Percentiles rank a stretch among this genome's conserved stretches.
phyloP scores from a whole-genome alignment of 2,797 vertebrate genomes.

The Fratercula arctica region DNA sequence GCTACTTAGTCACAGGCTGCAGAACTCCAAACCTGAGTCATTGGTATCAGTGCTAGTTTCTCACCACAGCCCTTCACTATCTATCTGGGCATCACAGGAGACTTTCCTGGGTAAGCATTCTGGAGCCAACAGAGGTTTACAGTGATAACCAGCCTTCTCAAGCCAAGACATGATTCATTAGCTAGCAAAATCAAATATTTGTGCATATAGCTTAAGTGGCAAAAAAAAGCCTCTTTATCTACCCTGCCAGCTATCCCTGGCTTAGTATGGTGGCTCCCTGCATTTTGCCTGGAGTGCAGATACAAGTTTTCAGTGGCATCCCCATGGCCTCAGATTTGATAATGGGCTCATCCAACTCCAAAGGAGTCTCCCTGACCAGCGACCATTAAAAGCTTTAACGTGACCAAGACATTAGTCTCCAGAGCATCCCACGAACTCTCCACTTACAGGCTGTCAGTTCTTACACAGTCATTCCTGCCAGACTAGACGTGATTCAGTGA shows the following conservation, averaged over 20 bases:
- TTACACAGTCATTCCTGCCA: not conserved
- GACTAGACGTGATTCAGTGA: not conserved
- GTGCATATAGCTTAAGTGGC: not conserved
- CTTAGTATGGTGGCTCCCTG: not conserved
- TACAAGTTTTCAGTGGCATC: not conserved
- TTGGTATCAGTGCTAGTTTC: not conserved
- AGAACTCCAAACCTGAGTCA: not conserved
- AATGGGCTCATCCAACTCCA: not conserved
- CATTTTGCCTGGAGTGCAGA: not conserved
- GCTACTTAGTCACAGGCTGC: not conserved
- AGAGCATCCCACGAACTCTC: not conserved
- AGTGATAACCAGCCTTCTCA: not conserved
- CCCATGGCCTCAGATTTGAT: not conserved
- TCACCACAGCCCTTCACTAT: not conserved
- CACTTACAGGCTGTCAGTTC: not conserved
- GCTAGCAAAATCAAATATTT: constrained; percentile 1
- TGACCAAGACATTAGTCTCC: not conserved
- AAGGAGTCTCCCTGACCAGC: not conserved
- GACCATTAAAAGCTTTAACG: not conserved
- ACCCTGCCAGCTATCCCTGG: not conserved
- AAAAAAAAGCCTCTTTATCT: not conserved
- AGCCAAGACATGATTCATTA: not conserved
- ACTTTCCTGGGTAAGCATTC: not conserved
- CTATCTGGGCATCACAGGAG: not conserved
- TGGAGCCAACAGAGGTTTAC: not conserved